These are phyloP conservation scores for Drosophila lacteicornis DNA, from an alignment of 1,140 invertebrate species.

Conservation along the genomic window DNA sequence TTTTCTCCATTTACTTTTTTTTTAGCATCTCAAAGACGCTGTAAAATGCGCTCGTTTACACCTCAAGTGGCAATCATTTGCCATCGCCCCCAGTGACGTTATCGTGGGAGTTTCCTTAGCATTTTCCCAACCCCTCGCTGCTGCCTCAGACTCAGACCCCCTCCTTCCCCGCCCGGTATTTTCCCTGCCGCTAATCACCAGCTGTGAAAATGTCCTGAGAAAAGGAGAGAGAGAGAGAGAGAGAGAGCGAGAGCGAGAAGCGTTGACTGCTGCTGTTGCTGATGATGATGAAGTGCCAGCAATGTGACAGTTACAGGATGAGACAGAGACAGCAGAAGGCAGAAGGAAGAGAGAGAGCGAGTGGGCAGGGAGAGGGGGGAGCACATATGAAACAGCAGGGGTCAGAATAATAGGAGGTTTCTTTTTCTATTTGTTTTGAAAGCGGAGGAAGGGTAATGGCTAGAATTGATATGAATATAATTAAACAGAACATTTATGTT, in stretches of 20 bases:
- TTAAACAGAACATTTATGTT: too few relatives aligned
- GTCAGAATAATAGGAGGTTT: not conserved
- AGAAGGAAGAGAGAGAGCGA: not conserved
- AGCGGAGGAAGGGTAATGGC: too few relatives aligned
- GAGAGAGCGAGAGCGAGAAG: not conserved
- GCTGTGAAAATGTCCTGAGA: slow-evolving; percentile 15
- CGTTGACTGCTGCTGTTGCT: slow-evolving; percentile 50
- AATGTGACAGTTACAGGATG: slow-evolving; percentile 74
- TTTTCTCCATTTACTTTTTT: slow-evolving; percentile 8
- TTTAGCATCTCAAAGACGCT: slow-evolving; percentile 59
- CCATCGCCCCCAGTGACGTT: slow-evolving; percentile 58
- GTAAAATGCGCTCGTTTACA: slow-evolving; percentile 82
- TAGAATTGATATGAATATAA: too few relatives aligned
- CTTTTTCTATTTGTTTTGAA: not conserved
- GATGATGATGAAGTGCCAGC: slow-evolving; percentile 73
- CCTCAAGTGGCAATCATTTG: slow-evolving; percentile 81
- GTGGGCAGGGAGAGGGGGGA: not conserved
- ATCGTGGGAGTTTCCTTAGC: slow-evolving; percentile 52
- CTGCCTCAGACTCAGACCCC: not conserved
- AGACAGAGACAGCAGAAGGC: slow-evolving; percentile 37
- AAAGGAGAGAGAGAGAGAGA: slow-evolving; percentile 17
- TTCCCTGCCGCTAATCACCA: slow-evolving; percentile 65
- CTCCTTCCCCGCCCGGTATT: not conserved
- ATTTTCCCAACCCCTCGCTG: slow-evolving; percentile 1
- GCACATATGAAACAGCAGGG: slow-evolving; percentile 16